Evolutionary conservation across 1,140 invertebrate species (phyloP).

Genomic region (Saccostrea echinata): DNA sequence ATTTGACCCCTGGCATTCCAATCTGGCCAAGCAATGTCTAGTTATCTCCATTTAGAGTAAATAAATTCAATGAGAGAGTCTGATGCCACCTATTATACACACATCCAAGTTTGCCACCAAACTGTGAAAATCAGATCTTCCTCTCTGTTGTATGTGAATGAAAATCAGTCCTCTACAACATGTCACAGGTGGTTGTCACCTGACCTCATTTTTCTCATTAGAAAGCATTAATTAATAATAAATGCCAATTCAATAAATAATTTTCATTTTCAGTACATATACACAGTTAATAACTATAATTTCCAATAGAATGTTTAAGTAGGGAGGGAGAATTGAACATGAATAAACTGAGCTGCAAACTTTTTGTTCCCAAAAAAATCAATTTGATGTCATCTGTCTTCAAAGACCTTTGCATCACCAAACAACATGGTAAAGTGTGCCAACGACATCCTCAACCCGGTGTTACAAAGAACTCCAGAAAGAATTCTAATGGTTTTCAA

Average conservation of each 20-base stretch:
- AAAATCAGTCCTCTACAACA: not conserved
- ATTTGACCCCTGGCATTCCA: not conserved
- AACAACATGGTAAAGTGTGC: not conserved
- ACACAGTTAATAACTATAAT: not conserved
- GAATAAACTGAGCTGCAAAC: not conserved
- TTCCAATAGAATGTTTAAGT: not conserved
- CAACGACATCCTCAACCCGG: not conserved
- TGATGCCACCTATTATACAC: not conserved
- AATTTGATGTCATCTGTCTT: not conserved
- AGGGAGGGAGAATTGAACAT: constrained; percentile 2
- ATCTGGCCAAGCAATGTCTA: not conserved
- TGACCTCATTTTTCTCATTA: not conserved
- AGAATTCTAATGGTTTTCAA: not conserved
- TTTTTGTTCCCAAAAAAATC: not conserved
- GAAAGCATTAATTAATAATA: not conserved
- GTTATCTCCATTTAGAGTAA: constrained; percentile 11
- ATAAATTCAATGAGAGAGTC: not conserved
- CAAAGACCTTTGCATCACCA: constrained; percentile 4
- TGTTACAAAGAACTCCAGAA: constrained; percentile 13
- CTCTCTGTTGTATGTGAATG: not conserved
- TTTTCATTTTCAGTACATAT: not conserved
- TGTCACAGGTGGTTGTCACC: not conserved
- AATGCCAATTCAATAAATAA: not conserved
- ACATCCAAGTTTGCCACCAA: not conserved
- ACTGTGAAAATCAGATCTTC: not conserved